phyloP scores from a whole-genome alignment of 2,113 vertebrate species.

The Machaerirhynchus nigripectus region DNA sequence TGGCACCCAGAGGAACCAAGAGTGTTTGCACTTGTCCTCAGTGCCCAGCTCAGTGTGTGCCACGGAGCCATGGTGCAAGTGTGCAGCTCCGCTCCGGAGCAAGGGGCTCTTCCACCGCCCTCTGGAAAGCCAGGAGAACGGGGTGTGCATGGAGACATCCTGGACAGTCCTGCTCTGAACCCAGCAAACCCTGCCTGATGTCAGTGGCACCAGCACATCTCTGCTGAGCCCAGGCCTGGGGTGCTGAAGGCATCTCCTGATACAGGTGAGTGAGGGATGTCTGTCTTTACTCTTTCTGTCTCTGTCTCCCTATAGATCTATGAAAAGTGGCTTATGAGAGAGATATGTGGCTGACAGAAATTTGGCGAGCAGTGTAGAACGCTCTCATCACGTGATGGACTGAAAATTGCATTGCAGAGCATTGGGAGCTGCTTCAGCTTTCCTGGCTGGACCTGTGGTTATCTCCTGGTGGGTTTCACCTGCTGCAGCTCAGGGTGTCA shows the following conservation, averaged over 20 bases:
- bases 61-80: fast-evolving
- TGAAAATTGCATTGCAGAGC: not conserved
- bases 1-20: not conserved
- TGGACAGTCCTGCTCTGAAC: not conserved
- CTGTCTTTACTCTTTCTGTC: not conserved
- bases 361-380: not conserved
- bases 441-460: not conserved
- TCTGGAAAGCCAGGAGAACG: not conserved
- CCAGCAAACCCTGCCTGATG: not conserved
- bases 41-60: not conserved
- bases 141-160: fast-evolving
- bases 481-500: not conserved
- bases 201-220: fast-evolving
- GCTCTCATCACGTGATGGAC: not conserved
- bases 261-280: fast-evolving
- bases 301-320: not conserved
- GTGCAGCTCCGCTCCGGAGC: not conserved
- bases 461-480: not conserved
- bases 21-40: not conserved
- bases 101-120: too few relatives aligned
- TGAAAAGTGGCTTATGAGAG: not conserved
- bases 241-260: not conserved
- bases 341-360: not conserved
- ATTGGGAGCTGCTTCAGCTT: not conserved
- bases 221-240: not conserved